Evolutionary conservation across 64 coral and sea anemone genomes (phyloP).

Genomic region (Platygyra sinensis): DNA sequence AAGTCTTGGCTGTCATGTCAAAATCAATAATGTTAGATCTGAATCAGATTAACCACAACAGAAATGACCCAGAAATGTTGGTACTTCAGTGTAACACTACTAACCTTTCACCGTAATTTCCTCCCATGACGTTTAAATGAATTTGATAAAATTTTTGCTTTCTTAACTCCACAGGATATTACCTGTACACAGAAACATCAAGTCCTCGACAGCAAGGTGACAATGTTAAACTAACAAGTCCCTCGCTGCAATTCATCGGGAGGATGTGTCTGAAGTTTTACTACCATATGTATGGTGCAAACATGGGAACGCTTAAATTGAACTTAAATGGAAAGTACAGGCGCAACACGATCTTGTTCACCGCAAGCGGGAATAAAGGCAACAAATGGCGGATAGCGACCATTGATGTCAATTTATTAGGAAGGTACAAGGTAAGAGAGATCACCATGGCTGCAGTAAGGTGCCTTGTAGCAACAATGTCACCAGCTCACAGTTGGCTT

Average conservation of each 20-base stretch:
- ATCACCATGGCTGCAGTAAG: too few species aligned
- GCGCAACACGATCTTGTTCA: neutral
- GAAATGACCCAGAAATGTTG: too few species aligned
- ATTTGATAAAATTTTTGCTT: neutral
- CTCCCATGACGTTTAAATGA: too few species aligned
- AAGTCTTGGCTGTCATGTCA: too few species aligned
- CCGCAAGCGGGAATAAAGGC: slow-evolving; percentile 14
- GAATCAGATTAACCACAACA: too few species aligned
- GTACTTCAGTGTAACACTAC: too few species aligned
- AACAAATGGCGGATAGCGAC: neutral
- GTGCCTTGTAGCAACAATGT: too few species aligned
- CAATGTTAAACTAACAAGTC: neutral
- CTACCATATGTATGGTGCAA: slow-evolving; percentile 43
- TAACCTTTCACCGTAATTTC: too few species aligned
- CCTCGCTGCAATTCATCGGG: neutral
- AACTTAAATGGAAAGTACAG: neutral
- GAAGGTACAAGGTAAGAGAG: neutral
- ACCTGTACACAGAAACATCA: slow-evolving; percentile 33
- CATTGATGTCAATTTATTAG: neutral
- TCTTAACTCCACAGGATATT: neutral
- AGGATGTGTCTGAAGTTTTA: slow-evolving; percentile 13
- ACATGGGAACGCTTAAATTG: neutral
- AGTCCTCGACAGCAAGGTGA: neutral
- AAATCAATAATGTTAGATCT: too few species aligned
- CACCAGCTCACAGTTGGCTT: too few species aligned